These are phyloP conservation scores for Venturia canescens DNA, from an alignment of 1,140 invertebrate genomes.

Conservation along the genomic window DNA sequence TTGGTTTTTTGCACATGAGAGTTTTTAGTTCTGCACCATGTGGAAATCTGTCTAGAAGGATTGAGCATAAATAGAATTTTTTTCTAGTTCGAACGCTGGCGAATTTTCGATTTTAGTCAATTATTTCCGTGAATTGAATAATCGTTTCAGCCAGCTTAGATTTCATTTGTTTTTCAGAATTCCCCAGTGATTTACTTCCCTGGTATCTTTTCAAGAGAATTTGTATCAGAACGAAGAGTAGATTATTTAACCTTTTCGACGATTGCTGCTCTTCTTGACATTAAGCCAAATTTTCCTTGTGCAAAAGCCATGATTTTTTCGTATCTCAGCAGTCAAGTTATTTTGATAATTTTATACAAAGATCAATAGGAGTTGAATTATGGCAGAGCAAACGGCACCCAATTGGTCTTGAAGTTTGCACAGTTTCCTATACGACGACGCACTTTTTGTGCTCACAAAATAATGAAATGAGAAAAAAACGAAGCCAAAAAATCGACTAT, in stretches of 20 bases:
- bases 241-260: neutral
- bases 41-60: too few species aligned
- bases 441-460: neutral
- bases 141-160: too few species aligned
- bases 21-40: too few species aligned
- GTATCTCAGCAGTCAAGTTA: neutral
- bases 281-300: neutral
- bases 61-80: too few species aligned
- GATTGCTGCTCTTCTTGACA: neutral
- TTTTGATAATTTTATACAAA: neutral
- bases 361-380: neutral
- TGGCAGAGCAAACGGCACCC: neutral
- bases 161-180: too few species aligned
- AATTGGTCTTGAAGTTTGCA: neutral
- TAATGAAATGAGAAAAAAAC: neutral
- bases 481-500: neutral
- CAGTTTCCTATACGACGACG: neutral
- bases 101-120: too few species aligned
- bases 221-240: too few species aligned
- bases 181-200: too few species aligned
- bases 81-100: too few species aligned
- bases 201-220: too few species aligned
- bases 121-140: too few species aligned
- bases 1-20: too few species aligned
- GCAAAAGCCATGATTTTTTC: neutral